Conservation (phyloP, 2,113 vertebrate genomes). For the Pollimyrus isidori region DNA sequence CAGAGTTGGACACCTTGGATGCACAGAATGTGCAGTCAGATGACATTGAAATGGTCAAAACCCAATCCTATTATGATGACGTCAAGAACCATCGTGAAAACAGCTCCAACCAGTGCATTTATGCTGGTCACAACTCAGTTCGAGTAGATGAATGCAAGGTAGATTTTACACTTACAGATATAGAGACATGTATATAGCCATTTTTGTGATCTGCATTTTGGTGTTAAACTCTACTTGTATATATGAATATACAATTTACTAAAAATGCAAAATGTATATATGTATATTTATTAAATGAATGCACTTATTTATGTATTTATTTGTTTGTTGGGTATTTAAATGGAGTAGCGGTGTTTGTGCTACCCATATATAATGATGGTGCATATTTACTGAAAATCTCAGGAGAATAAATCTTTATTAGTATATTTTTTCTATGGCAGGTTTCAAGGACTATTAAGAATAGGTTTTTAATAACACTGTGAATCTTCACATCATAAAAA, state of each 20-base stretch:
- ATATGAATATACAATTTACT: slow-evolving; percentile 31
- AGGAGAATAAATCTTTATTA: not conserved
- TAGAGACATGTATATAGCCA: slow-evolving; percentile 93
- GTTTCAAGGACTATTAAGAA: not conserved
- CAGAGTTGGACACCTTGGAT: slow-evolving; percentile 80
- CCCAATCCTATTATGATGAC: slow-evolving; percentile 77
- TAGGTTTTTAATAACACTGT: not conserved
- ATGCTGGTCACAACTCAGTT: slow-evolving; percentile 87
- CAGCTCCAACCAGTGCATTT: slow-evolving; percentile 88
- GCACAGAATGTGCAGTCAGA: slow-evolving; percentile 76
- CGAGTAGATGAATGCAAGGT: slow-evolving; percentile 98
- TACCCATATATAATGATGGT: slow-evolving; percentile 36
- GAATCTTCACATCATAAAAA: not conserved
- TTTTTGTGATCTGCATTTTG: slow-evolving; percentile 35
- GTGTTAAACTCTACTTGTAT: slow-evolving; percentile 30
- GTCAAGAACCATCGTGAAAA: slow-evolving; percentile 79
- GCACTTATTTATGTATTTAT: slow-evolving; percentile 34
- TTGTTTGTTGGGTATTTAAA: slow-evolving; percentile 10
- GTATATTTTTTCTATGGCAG: not conserved
- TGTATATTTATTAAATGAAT: slow-evolving; percentile 33
- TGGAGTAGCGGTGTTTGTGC: slow-evolving; percentile 72
- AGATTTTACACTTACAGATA: slow-evolving; percentile 90
- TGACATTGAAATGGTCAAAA: slow-evolving; percentile 87
- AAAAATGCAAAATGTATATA: slow-evolving; percentile 21
- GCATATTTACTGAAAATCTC: not conserved